Percentiles rank a stretch among this genome's conserved stretches.
phyloP scores from a whole-genome alignment of 1,140 invertebrate species.

The Bursaphelenchus mucronatus region DNA sequence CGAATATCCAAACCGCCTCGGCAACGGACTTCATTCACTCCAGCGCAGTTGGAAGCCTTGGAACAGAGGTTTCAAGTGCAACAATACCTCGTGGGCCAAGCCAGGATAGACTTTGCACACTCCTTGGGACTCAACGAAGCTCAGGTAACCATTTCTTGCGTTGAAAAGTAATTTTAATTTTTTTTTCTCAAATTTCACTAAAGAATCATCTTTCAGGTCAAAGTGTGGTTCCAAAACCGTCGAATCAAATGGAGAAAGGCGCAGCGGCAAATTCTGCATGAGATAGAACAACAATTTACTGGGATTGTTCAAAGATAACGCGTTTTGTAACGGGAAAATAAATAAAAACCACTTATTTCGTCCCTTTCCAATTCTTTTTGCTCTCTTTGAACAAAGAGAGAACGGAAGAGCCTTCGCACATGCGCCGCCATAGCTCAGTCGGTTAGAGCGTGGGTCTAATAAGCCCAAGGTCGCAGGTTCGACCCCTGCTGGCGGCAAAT shows the following conservation, averaged over 20 bases:
- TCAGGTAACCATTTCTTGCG: background rate
- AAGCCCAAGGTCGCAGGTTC: slow-evolving; percentile 61
- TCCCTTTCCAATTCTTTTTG: background rate
- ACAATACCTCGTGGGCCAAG: slow-evolving; percentile 19
- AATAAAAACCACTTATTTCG: background rate
- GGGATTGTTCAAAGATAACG: no score
- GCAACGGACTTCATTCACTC: slow-evolving; percentile 10
- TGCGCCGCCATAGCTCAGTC: slow-evolving; percentile 60
- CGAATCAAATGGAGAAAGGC: slow-evolving; percentile 2
- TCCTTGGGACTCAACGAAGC: slow-evolving; percentile 9
- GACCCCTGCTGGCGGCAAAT: slow-evolving; percentile 58
- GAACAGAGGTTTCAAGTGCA: slow-evolving; percentile 6
- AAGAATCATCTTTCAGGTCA: slow-evolving; percentile 9
- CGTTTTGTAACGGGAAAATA: background rate
- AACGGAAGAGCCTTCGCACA: background rate
- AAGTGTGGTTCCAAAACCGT: slow-evolving; percentile 17
- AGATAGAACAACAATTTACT: no score
- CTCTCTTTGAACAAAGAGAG: background rate
- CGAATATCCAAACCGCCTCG: slow-evolving; percentile 5
- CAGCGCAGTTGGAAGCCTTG: slow-evolving; percentile 11
- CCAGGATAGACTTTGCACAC: slow-evolving; percentile 9
- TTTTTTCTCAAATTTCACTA: background rate
- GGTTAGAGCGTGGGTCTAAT: slow-evolving; percentile 62
- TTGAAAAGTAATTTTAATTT: background rate
- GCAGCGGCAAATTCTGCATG: background rate